Conservation (phyloP, 2,888 invertebrate species). For the Eilema caniola region DNA sequence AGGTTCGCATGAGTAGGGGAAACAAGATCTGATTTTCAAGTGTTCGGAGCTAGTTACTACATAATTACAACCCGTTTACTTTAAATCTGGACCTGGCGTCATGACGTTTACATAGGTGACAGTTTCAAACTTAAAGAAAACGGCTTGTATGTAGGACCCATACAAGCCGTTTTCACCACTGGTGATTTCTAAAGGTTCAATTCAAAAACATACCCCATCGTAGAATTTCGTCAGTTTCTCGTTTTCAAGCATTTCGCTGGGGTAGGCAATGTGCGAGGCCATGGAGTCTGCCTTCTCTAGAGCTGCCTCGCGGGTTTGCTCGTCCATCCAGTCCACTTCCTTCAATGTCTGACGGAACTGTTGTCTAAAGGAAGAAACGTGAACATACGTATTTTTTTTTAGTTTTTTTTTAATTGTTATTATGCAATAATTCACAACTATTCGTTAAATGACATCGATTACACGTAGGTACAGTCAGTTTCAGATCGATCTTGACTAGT, state of each 20-base stretch:
- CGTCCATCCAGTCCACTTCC: slow-evolving; percentile 97
- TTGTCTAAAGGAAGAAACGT: slow-evolving; percentile 62
- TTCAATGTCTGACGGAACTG: slow-evolving; percentile 94
- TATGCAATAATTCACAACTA: not conserved
- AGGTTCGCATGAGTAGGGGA: too few species aligned
- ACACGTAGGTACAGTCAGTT: too few species aligned
- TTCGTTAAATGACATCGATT: not conserved
- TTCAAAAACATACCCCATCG: slow-evolving; percentile 80
- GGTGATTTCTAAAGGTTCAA: not conserved
- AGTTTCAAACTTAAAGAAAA: too few species aligned
- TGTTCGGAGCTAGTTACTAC: too few species aligned
- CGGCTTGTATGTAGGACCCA: too few species aligned
- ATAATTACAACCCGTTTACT: too few species aligned
- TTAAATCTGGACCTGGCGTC: too few species aligned
- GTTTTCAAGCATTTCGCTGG: slow-evolving; percentile 94
- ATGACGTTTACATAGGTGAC: too few species aligned
- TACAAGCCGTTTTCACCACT: too few species aligned
- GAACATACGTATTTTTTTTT: not conserved
- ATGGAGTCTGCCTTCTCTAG: slow-evolving; percentile 93
- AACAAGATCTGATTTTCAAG: too few species aligned
- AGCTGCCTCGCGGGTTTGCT: slow-evolving; percentile 91
- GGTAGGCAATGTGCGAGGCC: slow-evolving; percentile 97
- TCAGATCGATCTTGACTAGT: too few species aligned
- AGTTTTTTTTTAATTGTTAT: too few species aligned
- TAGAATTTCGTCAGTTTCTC: slow-evolving; percentile 93